Base-by-base conservation (phyloP, 2,113 vertebrate genomes). In the Laticauda colubrina region DNA sequence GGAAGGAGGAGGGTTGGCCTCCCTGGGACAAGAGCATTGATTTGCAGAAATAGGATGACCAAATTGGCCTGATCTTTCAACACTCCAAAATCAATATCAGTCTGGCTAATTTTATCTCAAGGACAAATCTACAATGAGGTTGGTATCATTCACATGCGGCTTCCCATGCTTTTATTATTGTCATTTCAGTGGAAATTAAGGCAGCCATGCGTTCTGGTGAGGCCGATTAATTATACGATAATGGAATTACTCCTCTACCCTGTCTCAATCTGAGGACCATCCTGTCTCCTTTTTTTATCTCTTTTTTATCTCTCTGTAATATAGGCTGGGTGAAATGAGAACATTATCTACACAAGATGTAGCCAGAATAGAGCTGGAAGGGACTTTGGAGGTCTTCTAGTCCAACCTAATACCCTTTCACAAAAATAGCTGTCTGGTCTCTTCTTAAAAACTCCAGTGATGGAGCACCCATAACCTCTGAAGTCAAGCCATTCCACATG, bases 21-120 rank as follows among this genome's bases (percentile, higher is more conserved):
- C 39, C 9, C 14, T 59, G 11, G 64, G 56, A 89, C 48, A 89
- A 92, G 29, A 34, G 64, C 45, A 92, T 92, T 85, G 51, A 92
- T 57, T 85, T 85, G 53, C 87, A 48, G 91, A 89, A 89, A 57
- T 85, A 39, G 61, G 64, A 34, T 85, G 39, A 21, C 59, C 9
- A 43, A 89, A 85, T 81, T 48, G 43, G 26, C 29, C 4, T 34
- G 64, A 26, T 21, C 88, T 85, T 89, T 89, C 54, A 51, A 24
- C 54, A 4, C 54, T 89, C 53, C 24, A 23, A 89, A 88, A 89
- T 92, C 87, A 85, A 89, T 89, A 89, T 55, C 39, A 48, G 88
- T 54, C 48, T 69, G 57, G 39, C 39, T 89, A 89, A 81, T 85
- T 57, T 85, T 81, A 89, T 57, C 39, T 48, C 53, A 57, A 89